Evolutionary conservation across 2,797 vertebrate genomes (phyloP), one percentile per base, ranked within the genome.

Genomic region (Schizopygopsis pylzovi): DNA sequence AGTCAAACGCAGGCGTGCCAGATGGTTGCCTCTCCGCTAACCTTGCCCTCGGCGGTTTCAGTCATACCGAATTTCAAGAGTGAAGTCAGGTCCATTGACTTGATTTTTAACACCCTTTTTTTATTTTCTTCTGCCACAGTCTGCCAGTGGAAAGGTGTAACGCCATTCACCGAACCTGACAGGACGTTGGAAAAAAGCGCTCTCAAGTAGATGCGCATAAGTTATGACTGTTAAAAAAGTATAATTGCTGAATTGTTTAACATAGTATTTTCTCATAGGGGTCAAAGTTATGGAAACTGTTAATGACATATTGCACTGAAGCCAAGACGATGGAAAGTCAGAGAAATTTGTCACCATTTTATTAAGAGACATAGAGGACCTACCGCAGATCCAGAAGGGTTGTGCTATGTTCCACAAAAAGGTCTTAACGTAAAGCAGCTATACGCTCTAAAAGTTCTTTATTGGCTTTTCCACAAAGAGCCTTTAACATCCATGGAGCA

Each of bases 231-330:
- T 28, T 28, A 43, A 83, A 87, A 79, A 15, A 71, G 59, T 37
- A 81, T 45, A 76, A 87, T 68, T 67, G 70, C 37, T 47, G 47
- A 81, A 54, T 82, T 86, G 59, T 86, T 82, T 77, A 68, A 79
- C 80, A 75, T 81, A 43, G 52, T 47, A 20, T 82, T 78, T 76
- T 81, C 49, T 84, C 71, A 85, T 70, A 92, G 94, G 96, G 95
- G 95, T 94, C 95, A 94, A 95, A 95, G 96, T 96, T 96, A 96
- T 95, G 96, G 85, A 94, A 95, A 95, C 91, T 92, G 92, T 94
- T 95, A 95, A 94, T 81, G 93, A 95, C 93, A 95, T 93, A 92
- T 95, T 92, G 96, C 95, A 96, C 92, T 93, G 94, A 93, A 94
- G 95, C 95, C 91, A 95, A 93, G 91, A 91, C 92, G 84, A 90